A percentile compares a stretch with the other conserved stretches of the same genome.
phyloP scores from a whole-genome alignment of 2,888 invertebrate genomes.

The Platycheirus rosarum region DNA sequence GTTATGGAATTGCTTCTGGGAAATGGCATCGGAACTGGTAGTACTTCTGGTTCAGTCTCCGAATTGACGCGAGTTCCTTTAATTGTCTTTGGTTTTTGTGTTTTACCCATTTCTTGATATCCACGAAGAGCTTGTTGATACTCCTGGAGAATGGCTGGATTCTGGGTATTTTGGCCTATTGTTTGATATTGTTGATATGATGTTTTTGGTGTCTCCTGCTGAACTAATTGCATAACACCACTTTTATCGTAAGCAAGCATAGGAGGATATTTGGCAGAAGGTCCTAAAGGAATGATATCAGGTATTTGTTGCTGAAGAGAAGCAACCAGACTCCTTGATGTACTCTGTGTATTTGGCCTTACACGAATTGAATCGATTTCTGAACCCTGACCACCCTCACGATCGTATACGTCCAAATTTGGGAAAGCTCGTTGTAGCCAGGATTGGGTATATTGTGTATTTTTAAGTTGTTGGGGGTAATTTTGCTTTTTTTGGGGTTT shows the following conservation, averaged over 20 bases:
- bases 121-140: conserved; percentile 47
- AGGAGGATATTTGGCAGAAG: not conserved
- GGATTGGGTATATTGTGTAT: conserved; percentile 5
- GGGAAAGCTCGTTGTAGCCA: conserved; percentile 15
- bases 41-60: conserved; percentile 38
- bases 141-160: conserved; percentile 48
- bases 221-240: conserved; percentile 2
- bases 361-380: conserved; percentile 61
- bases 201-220: not conserved
- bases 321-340: conserved; percentile 44
- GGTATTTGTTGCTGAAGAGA: conserved; percentile 48
- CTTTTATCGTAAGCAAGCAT: conserved; percentile 36
- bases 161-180: conserved; percentile 33
- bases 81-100: not conserved
- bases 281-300: conserved; percentile 49
- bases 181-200: not conserved
- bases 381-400: conserved; percentile 49
- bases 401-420: conserved; percentile 36
- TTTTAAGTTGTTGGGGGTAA: not conserved
- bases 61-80: not conserved
- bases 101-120: not conserved
- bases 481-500: not conserved
- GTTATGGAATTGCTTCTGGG: conserved; percentile 78
- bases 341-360: conserved; percentile 36
- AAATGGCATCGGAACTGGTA: conserved; percentile 75